Evolutionary conservation across 2,113 vertebrate species (phyloP), one percentile per base, ranked within the genome.

Genomic region (Nipponia nippon): DNA sequence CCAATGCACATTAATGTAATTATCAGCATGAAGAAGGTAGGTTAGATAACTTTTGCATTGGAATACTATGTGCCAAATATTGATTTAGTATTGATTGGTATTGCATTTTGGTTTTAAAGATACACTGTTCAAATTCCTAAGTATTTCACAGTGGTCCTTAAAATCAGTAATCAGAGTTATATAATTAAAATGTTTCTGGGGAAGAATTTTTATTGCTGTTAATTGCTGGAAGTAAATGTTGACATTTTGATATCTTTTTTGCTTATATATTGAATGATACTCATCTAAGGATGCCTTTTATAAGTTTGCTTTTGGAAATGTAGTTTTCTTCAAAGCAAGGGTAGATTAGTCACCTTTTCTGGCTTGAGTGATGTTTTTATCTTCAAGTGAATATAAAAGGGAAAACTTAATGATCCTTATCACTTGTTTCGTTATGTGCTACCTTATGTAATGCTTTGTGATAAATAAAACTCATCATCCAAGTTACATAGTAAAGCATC

Each of bases 331-430:
- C 32, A 71, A 90, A 96, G 42, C 12, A 72, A 52, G 23, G 6
- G 18, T 71, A 65, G n/a, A 71, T 84, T 55, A 75, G 38, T 59
- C 56, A 87, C 21, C 26, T 93, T 78, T 87, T 81, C 15, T 80
- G 40, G 38, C 15, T 91, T 47, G 27, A 75, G 26, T 78, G 76
- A 83, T 44, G 15, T 25, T 89, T 96, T 87, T 73, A 86, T 77
- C 25, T 72, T 87, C 76, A 76, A 66, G 12, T 95, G 67, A 93
- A 47, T 96, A 84, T 89, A 52, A 83, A 95, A 94, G 44, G 14
- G 90, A 96, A 85, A 96, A 92, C 38, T 58, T 83, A 94, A 80
- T 91, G 44, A 76, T 40, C 16, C 47, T 65, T 83, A 81, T 63
- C 18, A 53, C 67, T 91, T 83, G 75, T 47, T 91, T 85, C 58